These are phyloP conservation scores for Dascillus cervinus DNA, from an alignment of 2,888 invertebrate species.

Conservation along the genomic window DNA sequence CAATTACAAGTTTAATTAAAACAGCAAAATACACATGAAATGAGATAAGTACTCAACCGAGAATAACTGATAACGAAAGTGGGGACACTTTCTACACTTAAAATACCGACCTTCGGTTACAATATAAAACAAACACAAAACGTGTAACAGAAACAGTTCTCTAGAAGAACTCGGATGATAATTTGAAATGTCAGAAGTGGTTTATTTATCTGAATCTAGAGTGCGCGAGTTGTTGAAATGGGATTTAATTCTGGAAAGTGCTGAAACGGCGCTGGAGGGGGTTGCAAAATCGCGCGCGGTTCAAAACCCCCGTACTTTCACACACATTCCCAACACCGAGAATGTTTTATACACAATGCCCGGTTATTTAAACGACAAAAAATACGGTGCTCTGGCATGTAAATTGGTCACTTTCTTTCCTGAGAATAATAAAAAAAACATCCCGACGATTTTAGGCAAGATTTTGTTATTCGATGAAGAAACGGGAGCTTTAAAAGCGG, in stretches of 20 bases:
- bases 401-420: conserved; percentile 45
- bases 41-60: too few species aligned
- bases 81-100: too few species aligned
- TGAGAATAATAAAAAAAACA: conserved; percentile 30
- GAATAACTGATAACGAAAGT: too few species aligned
- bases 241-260: conserved; percentile 36
- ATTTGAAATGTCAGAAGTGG: conserved; percentile 1
- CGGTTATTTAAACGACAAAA: conserved; percentile 37
- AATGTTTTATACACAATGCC: conserved; percentile 42
- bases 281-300: conserved; percentile 26
- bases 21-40: too few species aligned
- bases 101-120: too few species aligned
- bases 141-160: too few species aligned
- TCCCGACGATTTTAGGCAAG: conserved; percentile 42
- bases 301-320: conserved; percentile 36
- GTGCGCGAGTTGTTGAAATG: conserved; percentile 39
- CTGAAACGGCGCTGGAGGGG: conserved; percentile 38
- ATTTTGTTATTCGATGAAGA: conserved; percentile 41
- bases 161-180: too few species aligned
- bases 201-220: conserved; percentile 27
- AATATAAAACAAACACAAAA: too few species aligned
- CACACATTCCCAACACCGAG: conserved; percentile 19
- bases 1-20: not conserved
- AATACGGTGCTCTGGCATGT: conserved; percentile 36
- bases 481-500: conserved; percentile 42